A percentile compares a stretch with the other conserved stretches of the same genome.
Conservation (phyloP, 2,113 vertebrate species). For the Leptocoma aspasia region DNA sequence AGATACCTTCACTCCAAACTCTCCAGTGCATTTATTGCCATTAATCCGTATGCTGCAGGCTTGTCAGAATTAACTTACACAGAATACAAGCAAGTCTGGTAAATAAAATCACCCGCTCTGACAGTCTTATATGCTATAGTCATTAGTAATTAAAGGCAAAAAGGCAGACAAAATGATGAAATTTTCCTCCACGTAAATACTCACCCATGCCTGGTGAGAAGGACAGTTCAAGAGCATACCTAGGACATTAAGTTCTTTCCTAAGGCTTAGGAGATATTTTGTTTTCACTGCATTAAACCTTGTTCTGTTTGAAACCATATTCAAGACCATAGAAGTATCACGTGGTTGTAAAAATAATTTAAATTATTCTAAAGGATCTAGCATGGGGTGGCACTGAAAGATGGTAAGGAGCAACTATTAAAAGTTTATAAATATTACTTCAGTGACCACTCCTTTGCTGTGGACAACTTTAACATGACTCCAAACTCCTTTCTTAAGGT, state of each 20-base stretch:
- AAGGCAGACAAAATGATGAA: not conserved
- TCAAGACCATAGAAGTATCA: not conserved
- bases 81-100: not conserved
- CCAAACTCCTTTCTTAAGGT: not conserved
- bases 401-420: rapidly evolving
- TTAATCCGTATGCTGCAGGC: not conserved
- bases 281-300: not conserved
- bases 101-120: not conserved
- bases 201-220: not conserved
- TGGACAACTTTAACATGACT: not conserved
- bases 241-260: not conserved
- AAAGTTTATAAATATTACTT: not conserved
- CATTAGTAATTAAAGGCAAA: not conserved
- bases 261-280: not conserved
- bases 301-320: not conserved
- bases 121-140: not conserved
- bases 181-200: not conserved
- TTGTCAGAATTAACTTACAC: not conserved
- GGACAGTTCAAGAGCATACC: rapidly evolving
- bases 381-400: not conserved
- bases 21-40: not conserved
- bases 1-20: not conserved
- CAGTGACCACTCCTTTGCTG: not conserved
- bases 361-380: not conserved
- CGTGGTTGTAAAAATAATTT: not conserved